Evolutionary conservation across 2,888 invertebrate genomes (phyloP).

Genomic region (Papilio gigon): DNA sequence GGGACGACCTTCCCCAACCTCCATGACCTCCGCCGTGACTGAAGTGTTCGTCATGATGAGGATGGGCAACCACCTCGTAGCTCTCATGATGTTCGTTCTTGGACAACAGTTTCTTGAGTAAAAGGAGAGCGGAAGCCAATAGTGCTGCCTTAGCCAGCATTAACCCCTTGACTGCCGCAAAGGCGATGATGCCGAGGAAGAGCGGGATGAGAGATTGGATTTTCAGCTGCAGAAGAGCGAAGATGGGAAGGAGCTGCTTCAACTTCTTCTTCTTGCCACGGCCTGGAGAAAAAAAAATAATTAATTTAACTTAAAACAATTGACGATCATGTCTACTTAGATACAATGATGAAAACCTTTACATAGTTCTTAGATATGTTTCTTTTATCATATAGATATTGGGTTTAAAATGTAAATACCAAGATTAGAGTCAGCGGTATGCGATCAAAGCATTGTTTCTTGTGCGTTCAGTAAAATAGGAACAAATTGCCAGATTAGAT

Average conservation of each 20-base stretch:
- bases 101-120: constrained; percentile 85
- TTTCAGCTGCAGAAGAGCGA: constrained; percentile 90
- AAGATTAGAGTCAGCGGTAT: too few relatives aligned
- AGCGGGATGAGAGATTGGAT: constrained; percentile 89
- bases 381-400: too few relatives aligned
- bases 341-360: too few relatives aligned
- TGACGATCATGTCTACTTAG: too few relatives aligned
- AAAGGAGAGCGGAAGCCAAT: constrained; percentile 87
- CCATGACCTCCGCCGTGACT: constrained; percentile 80
- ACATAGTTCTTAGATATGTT: too few relatives aligned
- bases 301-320: neutral
- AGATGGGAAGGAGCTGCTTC: constrained; percentile 88
- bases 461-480: too few relatives aligned
- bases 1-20: constrained; percentile 85
- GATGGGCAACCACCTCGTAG: constrained; percentile 89
- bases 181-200: constrained; percentile 87
- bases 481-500: too few relatives aligned
- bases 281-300: constrained; percentile 72
- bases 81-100: constrained; percentile 86
- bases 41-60: constrained; percentile 84
- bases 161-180: constrained; percentile 92
- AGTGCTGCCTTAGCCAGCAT: constrained; percentile 92
- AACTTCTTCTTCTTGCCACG: constrained; percentile 91
- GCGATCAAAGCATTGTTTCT: too few relatives aligned
- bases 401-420: too few relatives aligned